These are phyloP conservation scores for Apocrypta bakeri DNA, from an alignment of 1,140 invertebrate genomes.

Conservation along the genomic window DNA sequence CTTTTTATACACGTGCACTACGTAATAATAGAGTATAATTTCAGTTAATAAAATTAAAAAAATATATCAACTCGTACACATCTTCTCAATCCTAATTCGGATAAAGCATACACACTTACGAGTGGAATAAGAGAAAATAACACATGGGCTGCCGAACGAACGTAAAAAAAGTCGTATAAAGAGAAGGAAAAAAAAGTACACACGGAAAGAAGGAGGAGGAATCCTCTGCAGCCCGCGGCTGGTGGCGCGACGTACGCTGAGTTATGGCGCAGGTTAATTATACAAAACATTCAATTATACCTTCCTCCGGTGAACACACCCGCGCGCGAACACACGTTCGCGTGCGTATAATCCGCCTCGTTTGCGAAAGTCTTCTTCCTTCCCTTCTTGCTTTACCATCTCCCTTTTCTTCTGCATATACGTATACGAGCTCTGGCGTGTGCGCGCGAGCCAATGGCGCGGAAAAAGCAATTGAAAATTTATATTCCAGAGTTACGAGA, in stretches of 20 bases:
- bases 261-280: conserved; percentile 75
- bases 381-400: neutral
- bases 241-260: conserved; percentile 73
- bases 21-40: no score
- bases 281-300: conserved; percentile 76
- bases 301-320: conserved; percentile 58
- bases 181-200: conserved; percentile 24
- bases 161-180: conserved; percentile 15
- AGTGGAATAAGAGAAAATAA: conserved; percentile 1
- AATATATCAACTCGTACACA: no score
- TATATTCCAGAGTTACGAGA: no score
- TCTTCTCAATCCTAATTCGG: conserved; percentile 13
- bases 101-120: conserved; percentile 18
- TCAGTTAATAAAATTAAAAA: no score
- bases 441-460: neutral
- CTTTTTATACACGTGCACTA: no score
- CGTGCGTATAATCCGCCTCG: conserved; percentile 47
- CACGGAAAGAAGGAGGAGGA: conserved; percentile 51
- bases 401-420: neutral
- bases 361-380: conserved; percentile 40
- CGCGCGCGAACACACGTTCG: conserved; percentile 28
- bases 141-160: neutral
- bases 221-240: conserved; percentile 64
- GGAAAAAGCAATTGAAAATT: no score
- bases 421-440: no score